Percentiles rank a stretch among this genome's conserved stretches.
Evolutionary conservation across 2,113 vertebrate species (phyloP).

Genomic region (Saccopteryx bilineata): DNA sequence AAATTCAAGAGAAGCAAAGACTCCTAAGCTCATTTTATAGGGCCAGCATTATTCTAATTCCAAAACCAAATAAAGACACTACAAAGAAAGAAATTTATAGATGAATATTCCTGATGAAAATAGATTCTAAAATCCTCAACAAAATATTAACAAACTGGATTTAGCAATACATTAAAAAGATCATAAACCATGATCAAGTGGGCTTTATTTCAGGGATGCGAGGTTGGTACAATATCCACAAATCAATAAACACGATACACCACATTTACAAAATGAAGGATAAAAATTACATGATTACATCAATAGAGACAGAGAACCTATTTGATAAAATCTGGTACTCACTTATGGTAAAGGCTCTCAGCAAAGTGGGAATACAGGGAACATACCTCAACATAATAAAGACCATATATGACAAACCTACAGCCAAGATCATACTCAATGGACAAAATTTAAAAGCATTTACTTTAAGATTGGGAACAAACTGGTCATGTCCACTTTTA

Average conservation of each 20-base stretch:
- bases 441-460: not conserved
- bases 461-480: not conserved
- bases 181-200: not conserved
- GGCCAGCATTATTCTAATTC: not conserved
- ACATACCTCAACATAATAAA: not conserved
- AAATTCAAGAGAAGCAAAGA: not conserved
- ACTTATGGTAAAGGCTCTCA: not conserved
- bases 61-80: not conserved
- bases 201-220: not conserved
- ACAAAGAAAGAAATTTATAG: not conserved
- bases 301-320: not conserved
- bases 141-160: not conserved
- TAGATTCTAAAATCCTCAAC: not conserved
- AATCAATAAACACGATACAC: not conserved
- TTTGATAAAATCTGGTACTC: not conserved
- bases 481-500: not conserved
- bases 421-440: not conserved
- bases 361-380: not conserved
- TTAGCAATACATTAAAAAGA: not conserved
- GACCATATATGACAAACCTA: not conserved
- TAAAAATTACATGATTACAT: not conserved
- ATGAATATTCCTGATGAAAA: not conserved
- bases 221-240: not conserved
- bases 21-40: not conserved
- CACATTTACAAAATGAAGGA: not conserved